phyloP scores from a whole-genome alignment of 1,140 invertebrate genomes.

The Platyscapa corneri region DNA sequence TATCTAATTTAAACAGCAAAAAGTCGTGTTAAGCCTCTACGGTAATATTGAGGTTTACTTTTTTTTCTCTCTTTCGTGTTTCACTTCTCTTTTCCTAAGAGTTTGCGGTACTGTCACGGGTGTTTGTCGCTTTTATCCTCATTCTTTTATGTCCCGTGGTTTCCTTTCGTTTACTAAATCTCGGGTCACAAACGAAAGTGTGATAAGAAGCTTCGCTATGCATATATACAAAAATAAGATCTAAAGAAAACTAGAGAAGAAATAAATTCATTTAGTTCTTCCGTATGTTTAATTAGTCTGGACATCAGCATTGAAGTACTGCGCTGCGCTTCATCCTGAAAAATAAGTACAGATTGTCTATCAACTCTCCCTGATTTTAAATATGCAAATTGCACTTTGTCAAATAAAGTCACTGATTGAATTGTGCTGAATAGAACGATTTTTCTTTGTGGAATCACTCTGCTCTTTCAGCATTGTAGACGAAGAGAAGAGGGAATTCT shows the following conservation, averaged over 20 bases:
- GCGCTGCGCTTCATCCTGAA: background rate
- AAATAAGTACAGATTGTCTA: slow-evolving; percentile 2
- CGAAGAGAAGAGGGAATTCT: background rate
- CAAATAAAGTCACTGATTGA: slow-evolving; percentile 21
- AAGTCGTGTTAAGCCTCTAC: slow-evolving; percentile 1
- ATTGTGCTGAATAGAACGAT: slow-evolving; percentile 38
- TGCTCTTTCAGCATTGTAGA: background rate
- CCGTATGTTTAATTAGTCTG: slow-evolving; percentile 43
- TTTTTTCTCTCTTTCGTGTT: background rate
- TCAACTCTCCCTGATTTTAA: slow-evolving; percentile 14
- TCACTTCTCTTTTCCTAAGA: background rate
- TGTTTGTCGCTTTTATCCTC: slow-evolving; percentile 32
- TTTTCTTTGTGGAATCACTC: slow-evolving; percentile 38
- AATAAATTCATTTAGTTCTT: slow-evolving; percentile 36
- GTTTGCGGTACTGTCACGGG: slow-evolving; percentile 7
- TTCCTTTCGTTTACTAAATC: background rate
- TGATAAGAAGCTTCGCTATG: slow-evolving; percentile 32
- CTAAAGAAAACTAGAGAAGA: background rate
- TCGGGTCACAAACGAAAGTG: background rate
- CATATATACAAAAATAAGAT: background rate
- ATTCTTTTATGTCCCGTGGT: slow-evolving; percentile 2
- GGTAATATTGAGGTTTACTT: background rate
- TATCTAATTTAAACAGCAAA: background rate
- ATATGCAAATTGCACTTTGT: slow-evolving; percentile 40
- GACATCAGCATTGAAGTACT: background rate